Conservation (phyloP, 2,888 invertebrate species). For the Masnerella sp. region DNA sequence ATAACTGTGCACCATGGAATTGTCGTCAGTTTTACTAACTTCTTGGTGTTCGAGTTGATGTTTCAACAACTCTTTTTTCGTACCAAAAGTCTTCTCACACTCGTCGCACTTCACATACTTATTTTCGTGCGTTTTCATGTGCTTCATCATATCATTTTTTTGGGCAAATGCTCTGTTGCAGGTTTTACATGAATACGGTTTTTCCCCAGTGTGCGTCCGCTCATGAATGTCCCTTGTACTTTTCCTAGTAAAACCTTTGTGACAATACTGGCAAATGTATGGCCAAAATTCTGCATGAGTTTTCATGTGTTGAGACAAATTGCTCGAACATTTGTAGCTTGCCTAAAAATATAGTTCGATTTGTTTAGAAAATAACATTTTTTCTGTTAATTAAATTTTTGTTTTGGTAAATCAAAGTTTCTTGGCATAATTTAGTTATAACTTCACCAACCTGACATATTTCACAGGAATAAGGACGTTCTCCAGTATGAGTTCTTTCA, state of each 20-base stretch:
- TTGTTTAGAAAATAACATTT: no score
- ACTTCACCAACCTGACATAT: no score
- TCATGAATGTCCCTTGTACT: constrained; percentile 70
- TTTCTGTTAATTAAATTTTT: no score
- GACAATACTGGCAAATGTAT: constrained; percentile 68
- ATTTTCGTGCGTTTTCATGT: constrained; percentile 66
- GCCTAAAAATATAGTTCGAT: no score
- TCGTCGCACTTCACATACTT: constrained; percentile 60
- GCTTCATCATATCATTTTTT: constrained; percentile 73
- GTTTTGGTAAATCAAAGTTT: no score
- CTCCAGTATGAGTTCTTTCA: constrained; percentile 75
- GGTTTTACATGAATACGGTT: constrained; percentile 69
- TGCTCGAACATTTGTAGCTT: constrained; percentile 72
- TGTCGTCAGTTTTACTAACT: background rate
- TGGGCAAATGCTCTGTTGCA: constrained; percentile 71
- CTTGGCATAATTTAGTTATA: no score
- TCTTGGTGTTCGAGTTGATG: constrained; percentile 4
- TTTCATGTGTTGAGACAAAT: constrained; percentile 72
- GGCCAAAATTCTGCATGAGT: constrained; percentile 68
- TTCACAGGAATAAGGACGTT: constrained; percentile 71
- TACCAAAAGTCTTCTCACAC: constrained; percentile 60
- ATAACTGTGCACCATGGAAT: constrained; percentile 40
- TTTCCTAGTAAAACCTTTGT: constrained; percentile 70
- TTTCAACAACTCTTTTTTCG: constrained; percentile 51
- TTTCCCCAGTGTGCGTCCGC: constrained; percentile 71